These are phyloP conservation scores for Tenthredo notha DNA, from an alignment of 2,888 invertebrate species.

Conservation along the genomic window DNA sequence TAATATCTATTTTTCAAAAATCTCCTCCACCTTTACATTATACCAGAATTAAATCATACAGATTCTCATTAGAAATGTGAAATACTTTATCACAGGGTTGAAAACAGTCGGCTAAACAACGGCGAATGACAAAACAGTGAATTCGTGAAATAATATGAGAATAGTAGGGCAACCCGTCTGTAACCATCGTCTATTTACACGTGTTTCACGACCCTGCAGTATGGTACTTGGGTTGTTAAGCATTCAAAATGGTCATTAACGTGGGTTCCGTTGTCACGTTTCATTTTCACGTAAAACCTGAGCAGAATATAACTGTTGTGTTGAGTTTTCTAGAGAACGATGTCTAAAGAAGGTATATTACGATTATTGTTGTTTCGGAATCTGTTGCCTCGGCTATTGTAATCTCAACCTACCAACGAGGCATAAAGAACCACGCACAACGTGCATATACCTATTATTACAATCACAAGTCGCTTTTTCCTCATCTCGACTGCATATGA, in stretches of 20 bases:
- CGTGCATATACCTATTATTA: slow-evolving; percentile 15
- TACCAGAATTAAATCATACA: not conserved
- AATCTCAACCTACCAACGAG: slow-evolving; percentile 9
- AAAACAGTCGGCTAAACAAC: slow-evolving; percentile 4
- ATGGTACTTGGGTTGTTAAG: slow-evolving; percentile 30
- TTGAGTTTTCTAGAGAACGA: slow-evolving; percentile 15
- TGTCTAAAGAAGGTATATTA: slow-evolving; percentile 20
- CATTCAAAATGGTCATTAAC: slow-evolving; percentile 44
- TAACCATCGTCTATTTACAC: not conserved
- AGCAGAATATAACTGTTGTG: slow-evolving; percentile 32
- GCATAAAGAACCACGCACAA: slow-evolving; percentile 21
- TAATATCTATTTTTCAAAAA: not conserved
- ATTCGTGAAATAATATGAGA: slow-evolving; percentile 13
- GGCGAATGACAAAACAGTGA: not conserved
- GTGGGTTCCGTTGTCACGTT: slow-evolving; percentile 41
- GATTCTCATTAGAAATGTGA: not conserved
- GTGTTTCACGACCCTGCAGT: not conserved
- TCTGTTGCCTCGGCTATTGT: slow-evolving; percentile 34
- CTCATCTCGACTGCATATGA: not conserved
- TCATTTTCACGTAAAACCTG: slow-evolving; percentile 46
- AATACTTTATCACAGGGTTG: not conserved
- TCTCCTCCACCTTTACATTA: not conserved
- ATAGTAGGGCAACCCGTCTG: not conserved
- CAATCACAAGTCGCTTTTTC: slow-evolving; percentile 2
- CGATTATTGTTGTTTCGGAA: slow-evolving; percentile 31